These are phyloP conservation scores for Erpetoichthys calabaricus DNA, from an alignment of 2,797 vertebrate genomes.

Conservation along the genomic window DNA sequence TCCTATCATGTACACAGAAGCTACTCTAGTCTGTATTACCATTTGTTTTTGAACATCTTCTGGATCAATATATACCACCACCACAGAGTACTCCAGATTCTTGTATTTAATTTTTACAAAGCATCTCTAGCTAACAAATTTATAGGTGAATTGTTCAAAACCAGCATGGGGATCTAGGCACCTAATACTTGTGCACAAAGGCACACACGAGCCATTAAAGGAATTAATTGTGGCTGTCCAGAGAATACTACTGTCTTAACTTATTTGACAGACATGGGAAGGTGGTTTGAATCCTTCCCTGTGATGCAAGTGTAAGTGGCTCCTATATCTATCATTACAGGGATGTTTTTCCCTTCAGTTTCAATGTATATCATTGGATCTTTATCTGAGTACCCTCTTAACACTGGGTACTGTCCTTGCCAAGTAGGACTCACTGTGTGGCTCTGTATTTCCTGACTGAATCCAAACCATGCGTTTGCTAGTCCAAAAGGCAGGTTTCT, in stretches of 20 bases:
- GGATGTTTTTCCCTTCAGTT: neutral
- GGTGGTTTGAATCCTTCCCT: neutral
- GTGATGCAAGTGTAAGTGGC: constrained; percentile 7
- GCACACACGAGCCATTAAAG: neutral
- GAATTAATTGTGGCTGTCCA: constrained; percentile 1
- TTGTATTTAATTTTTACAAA: no score
- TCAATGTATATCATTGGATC: constrained; percentile 1
- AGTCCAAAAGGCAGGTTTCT: no score
- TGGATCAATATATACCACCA: no score
- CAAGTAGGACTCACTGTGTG: neutral
- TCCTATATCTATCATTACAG: no score
- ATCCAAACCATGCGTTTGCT: neutral
- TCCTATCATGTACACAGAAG: no score
- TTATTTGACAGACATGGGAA: constrained; percentile 7
- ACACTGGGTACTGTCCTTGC: neutral
- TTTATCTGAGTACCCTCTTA: neutral
- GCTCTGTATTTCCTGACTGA: neutral
- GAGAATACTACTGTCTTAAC: constrained; percentile 10
- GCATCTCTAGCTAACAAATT: no score
- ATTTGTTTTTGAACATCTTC: no score
- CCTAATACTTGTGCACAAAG: no score
- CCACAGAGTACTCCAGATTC: no score
- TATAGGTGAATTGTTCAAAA: no score
- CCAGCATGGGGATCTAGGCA: no score
- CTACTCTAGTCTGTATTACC: no score